Evolutionary conservation across 2,888 invertebrate genomes (phyloP), one percentile per base, ranked within the genome.

Genomic region (Scaptomyza parva): DNA sequence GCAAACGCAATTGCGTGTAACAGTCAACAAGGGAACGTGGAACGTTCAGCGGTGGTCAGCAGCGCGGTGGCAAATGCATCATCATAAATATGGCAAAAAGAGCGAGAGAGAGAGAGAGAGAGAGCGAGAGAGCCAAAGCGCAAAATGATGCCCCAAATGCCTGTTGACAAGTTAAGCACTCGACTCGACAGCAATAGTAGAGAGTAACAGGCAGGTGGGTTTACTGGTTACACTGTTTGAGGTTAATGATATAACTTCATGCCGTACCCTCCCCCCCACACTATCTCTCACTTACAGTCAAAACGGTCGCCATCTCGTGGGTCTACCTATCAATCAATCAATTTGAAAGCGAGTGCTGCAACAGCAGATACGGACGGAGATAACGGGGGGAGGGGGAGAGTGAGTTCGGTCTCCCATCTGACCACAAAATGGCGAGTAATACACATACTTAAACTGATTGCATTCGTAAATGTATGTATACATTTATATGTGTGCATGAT

Each of bases 1-100:
- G 60, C 73, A 62, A 62, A 69, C 77, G 73, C 77, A 73, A 74
- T 70, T 73, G 78, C 70, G 63, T 70, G 66, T 70, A 64, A 64
- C 53, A 48, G 20, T 28, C 39, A 47, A 43, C 44, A 35, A 17
- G 48, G 22, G 11, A 48, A 8, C 4, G 35, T 11, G 9, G 17
- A 18, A 7, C 5, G 3, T n/a, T n/a, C n/a, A 3, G 24, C 6
- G 9, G 9, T 8, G 20, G 20, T 9, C 9, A 24, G 12, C 44
- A 6, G 7, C 18, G 1, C 14, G 18, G 41, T 12, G 28, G 17
- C 4, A 73, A 73, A 73, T 73, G 73, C 74, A 74, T 59, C 74
- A 73, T 69, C 73, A 72, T 71, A 61, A 71, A 71, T 62, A 64
- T 53, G 73, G n/a, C n/a, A n/a, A n/a, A n/a, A n/a, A n/a, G n/a